Percentiles rank a stretch among this genome's conserved stretches.
These are phyloP conservation scores for Galerucella nymphaeae DNA, from an alignment of 2,888 invertebrate genomes.

Conservation along the genomic window DNA sequence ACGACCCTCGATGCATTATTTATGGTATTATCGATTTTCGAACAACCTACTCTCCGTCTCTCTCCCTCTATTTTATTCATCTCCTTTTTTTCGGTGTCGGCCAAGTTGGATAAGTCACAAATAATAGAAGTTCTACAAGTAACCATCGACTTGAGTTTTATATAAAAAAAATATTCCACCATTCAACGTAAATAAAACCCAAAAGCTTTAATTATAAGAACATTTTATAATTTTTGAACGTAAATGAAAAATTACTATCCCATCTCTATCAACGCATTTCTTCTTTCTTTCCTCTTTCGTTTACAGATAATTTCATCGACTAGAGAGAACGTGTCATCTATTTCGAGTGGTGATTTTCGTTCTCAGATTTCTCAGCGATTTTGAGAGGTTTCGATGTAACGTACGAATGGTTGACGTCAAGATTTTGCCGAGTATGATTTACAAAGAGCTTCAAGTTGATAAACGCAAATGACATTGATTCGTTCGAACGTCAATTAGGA, in stretches of 20 bases:
- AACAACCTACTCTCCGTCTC: conserved; percentile 44
- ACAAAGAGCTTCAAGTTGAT: conserved; percentile 4
- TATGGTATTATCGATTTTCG: conserved; percentile 58
- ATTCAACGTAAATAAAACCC: too few species aligned
- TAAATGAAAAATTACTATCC: background rate
- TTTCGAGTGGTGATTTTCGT: conserved; percentile 29
- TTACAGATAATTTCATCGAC: conserved; percentile 17
- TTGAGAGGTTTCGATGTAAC: conserved; percentile 4
- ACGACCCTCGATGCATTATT: conserved; percentile 55
- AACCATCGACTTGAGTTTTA: too few species aligned
- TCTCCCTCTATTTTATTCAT: conserved; percentile 29
- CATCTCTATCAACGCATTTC: conserved; percentile 1
- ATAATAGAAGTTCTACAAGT: background rate
- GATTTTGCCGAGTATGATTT: conserved; percentile 15
- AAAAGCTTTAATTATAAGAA: too few species aligned
- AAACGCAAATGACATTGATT: background rate
- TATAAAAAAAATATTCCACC: too few species aligned
- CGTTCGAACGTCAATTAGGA: background rate
- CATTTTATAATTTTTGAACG: too few species aligned
- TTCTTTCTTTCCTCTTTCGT: conserved; percentile 23
- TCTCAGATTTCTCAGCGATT: conserved; percentile 13
- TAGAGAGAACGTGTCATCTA: conserved; percentile 30
- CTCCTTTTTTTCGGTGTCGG: conserved; percentile 20
- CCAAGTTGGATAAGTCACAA: conserved; percentile 1
- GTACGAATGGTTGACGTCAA: background rate